These are phyloP conservation scores for Coptodon bakossiorum DNA, from an alignment of 2,113 vertebrate genomes.

Conservation along the genomic window DNA sequence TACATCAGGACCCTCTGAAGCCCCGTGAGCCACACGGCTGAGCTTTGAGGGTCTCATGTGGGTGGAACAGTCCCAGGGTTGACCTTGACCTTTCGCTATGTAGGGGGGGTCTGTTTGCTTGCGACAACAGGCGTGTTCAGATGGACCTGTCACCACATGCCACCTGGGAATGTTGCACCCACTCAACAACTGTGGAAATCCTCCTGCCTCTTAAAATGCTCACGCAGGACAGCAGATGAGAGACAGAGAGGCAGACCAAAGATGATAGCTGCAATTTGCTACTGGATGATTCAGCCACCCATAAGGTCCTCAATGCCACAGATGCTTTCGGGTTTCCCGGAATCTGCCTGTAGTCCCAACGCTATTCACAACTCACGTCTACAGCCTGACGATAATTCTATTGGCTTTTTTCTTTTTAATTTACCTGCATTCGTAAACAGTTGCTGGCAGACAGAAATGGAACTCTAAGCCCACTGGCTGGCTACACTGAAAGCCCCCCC, in stretches of 20 bases:
- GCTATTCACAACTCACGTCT: not conserved
- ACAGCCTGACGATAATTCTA: not conserved
- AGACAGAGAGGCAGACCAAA: not conserved
- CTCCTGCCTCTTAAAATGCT: conserved; percentile 8
- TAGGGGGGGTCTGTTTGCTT: conserved; percentile 53
- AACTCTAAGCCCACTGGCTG: not conserved
- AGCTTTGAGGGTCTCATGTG: conserved; percentile 23
- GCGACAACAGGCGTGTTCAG: conserved; percentile 49
- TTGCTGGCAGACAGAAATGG: not conserved
- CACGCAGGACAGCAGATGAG: not conserved
- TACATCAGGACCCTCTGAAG: conserved; percentile 12
- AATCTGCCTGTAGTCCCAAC: not conserved
- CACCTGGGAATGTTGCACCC: conserved; percentile 74
- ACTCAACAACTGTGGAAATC: conserved; percentile 61
- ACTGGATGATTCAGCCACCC: not conserved
- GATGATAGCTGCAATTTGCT: conserved; percentile 10
- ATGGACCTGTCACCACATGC: conserved; percentile 71
- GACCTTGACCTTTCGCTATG: conserved; percentile 50
- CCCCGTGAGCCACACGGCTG: not conserved
- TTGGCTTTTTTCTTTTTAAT: not conserved
- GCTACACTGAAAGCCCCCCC: not conserved
- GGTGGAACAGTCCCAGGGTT: conserved; percentile 19
- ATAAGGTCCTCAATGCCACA: not conserved
- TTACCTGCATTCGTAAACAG: not conserved
- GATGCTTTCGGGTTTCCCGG: not conserved